Percentiles rank a stretch among this genome's conserved stretches.
These are phyloP conservation scores for Ecliptopera silaceata DNA, from an alignment of 2,888 invertebrate genomes.

Conservation along the genomic window DNA sequence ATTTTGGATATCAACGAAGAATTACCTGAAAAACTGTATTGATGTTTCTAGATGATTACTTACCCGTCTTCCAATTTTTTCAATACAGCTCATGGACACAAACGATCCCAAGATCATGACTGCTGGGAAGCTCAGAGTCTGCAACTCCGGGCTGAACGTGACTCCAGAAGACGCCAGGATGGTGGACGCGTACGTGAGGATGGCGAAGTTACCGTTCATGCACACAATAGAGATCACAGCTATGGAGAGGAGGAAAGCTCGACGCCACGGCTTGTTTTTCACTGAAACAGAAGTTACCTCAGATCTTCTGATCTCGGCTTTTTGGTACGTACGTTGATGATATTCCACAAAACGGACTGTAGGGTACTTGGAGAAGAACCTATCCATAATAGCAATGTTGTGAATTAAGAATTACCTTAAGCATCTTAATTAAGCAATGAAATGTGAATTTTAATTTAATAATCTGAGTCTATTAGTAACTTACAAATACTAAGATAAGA, in stretches of 20 bases:
- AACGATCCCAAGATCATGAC: conserved; percentile 63
- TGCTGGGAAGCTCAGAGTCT: conserved; percentile 60
- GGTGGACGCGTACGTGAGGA: conserved; percentile 57
- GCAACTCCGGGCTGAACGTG: conserved; percentile 60
- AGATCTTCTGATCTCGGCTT: not conserved
- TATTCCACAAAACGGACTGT: no score
- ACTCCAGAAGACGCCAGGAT: conserved; percentile 59
- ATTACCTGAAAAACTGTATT: no score
- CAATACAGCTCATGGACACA: conserved; percentile 58
- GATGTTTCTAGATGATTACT: conserved; percentile 13
- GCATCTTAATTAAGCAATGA: no score
- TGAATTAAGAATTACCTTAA: no score
- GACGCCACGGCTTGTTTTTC: conserved; percentile 55
- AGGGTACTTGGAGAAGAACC: no score
- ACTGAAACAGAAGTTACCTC: no score
- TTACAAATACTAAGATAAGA: conserved; percentile 56
- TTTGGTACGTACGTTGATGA: no score
- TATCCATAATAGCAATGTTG: no score
- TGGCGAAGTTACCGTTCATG: conserved; percentile 56
- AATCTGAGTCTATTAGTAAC: conserved; percentile 24
- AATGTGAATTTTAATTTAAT: no score
- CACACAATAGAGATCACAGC: conserved; percentile 46
- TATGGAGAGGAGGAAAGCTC: conserved; percentile 47
- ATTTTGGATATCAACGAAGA: no score
- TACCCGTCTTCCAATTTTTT: conserved; percentile 67